A percentile compares a stretch with the other conserved stretches of the same genome.
phyloP scores from a whole-genome alignment of 2,797 vertebrate species.

The Schizopygopsis pylzovi region DNA sequence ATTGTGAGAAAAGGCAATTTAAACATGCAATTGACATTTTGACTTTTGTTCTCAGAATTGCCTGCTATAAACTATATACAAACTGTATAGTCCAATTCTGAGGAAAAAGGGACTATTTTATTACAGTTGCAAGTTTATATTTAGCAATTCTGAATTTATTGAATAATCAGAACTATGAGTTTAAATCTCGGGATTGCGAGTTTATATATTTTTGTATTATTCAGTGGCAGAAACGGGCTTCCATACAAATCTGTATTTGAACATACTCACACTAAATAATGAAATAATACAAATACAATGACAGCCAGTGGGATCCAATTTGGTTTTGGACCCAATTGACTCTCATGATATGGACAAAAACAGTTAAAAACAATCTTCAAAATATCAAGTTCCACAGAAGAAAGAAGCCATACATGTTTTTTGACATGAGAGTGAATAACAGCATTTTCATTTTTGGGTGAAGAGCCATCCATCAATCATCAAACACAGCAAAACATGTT shows the following conservation, averaged over 20 bases:
- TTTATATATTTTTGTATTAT: not conserved
- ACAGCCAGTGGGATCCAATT: not conserved
- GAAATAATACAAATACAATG: not conserved
- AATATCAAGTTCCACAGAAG: not conserved
- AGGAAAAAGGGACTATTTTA: no score
- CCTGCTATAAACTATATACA: no score
- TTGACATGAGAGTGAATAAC: not conserved
- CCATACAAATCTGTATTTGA: not conserved
- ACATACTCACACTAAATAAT: no score
- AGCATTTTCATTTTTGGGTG: no score
- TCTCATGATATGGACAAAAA: not conserved
- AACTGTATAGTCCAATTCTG: no score
- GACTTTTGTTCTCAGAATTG: no score
- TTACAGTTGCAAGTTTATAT: no score
- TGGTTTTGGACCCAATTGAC: not conserved
- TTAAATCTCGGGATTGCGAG: no score
- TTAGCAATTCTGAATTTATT: no score
- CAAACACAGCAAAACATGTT: not conserved
- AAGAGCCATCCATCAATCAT: not conserved
- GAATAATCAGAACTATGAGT: no score
- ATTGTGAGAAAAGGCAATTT: no score
- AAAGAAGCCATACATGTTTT: not conserved
- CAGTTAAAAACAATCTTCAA: not conserved
- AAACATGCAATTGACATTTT: no score
- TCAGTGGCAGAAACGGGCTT: not conserved